These are phyloP conservation scores for Bembecia ichneumoniformis DNA, from an alignment of 2,888 invertebrate species.

Conservation along the genomic window DNA sequence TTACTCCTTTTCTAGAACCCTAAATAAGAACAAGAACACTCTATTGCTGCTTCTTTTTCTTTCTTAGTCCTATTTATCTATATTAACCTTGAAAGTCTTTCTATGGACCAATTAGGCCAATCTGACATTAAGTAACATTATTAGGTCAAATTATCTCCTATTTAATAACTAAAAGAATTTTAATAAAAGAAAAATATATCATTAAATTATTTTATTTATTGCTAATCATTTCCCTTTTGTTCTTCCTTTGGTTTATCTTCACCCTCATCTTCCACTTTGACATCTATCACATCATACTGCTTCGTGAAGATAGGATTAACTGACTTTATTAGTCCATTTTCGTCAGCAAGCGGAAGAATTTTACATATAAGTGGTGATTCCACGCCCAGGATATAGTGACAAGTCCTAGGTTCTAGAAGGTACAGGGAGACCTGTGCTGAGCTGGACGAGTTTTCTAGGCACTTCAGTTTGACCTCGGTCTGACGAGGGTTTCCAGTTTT, in stretches of 20 bases:
- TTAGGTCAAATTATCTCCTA: no score
- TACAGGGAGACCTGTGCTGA: conserved; percentile 89
- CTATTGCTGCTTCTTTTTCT: no score
- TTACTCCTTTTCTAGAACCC: no score
- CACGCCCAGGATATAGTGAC: conserved; percentile 95
- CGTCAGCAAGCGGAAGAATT: conserved; percentile 84
- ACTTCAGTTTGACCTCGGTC: conserved; percentile 90
- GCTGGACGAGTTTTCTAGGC: conserved; percentile 78
- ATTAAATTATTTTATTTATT: conserved; percentile 3
- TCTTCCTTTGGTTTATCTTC: conserved; percentile 16
- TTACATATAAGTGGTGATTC: conserved; percentile 93
- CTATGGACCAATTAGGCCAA: no score
- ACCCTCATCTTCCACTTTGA: conserved; percentile 22
- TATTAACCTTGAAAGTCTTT: no score
- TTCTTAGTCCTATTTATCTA: no score
- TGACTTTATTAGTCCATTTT: conserved; percentile 76
- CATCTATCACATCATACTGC: conserved; percentile 18
- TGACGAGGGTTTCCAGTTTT: conserved; percentile 83
- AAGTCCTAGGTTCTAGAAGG: conserved; percentile 90
- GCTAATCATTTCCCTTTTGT: conserved; percentile 38
- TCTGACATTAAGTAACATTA: no score
- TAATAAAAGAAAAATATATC: no score
- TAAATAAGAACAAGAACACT: no score
- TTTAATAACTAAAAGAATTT: no score
- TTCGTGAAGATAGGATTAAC: conserved; percentile 18